Conservation (phyloP, 2,797 vertebrate species). For the Ceryle rudis region DNA sequence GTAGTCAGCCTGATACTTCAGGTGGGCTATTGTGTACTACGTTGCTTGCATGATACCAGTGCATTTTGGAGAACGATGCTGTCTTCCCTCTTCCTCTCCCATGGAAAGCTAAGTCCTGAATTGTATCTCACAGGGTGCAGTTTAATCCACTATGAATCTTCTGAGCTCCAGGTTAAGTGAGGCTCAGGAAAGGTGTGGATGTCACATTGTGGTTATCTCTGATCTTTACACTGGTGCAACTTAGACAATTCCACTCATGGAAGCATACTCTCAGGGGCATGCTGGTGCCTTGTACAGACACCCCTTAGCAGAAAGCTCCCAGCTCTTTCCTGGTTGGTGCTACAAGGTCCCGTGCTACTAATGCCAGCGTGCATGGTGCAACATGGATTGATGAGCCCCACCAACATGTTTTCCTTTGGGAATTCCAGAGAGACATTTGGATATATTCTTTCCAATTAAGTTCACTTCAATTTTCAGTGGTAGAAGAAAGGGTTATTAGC, state of each 20-base stretch:
- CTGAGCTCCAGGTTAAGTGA: background rate
- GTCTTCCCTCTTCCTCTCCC: background rate
- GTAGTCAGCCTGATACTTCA: background rate
- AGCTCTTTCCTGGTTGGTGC: background rate
- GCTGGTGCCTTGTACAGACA: background rate
- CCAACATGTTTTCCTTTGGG: background rate
- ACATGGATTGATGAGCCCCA: accelerated
- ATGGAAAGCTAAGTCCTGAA: background rate
- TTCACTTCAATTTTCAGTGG: background rate
- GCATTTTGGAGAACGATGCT: background rate
- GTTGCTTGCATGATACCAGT: background rate
- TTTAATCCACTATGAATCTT: background rate
- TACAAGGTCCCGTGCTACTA: accelerated
- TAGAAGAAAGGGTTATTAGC: background rate
- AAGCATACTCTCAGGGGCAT: accelerated
- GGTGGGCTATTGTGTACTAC: accelerated
- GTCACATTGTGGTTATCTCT: background rate
- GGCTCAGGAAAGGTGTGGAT: background rate
- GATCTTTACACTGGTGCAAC: background rate
- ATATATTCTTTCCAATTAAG: background rate
- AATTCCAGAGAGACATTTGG: background rate
- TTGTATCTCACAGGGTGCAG: accelerated
- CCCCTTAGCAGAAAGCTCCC: background rate
- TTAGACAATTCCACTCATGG: background rate
- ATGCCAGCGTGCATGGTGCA: accelerated